Evolutionary conservation across 35 echinoderm and acorn worm genomes (phyloP).

Genomic region (Heliocidaris erythrogramma): DNA sequence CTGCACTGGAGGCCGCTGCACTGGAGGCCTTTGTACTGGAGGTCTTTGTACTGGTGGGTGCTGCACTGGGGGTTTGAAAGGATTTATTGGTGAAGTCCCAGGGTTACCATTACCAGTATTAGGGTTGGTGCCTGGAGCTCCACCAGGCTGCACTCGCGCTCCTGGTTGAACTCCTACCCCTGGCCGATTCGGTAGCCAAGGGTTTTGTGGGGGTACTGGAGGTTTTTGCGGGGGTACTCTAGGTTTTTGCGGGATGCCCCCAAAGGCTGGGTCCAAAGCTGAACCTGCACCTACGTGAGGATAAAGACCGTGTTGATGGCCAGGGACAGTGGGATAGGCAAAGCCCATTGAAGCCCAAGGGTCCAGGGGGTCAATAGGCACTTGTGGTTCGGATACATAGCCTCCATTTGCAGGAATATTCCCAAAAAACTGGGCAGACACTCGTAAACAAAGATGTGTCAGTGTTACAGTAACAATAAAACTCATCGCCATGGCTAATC

Average conservation of each 20-base stretch:
- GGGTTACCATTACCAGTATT: neutral
- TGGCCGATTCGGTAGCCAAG: neutral
- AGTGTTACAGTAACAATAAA: neutral
- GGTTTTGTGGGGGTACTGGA: neutral
- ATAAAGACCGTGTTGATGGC: neutral
- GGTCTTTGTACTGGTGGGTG: neutral
- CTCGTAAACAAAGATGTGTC: conserved; percentile 4
- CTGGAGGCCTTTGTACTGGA: neutral
- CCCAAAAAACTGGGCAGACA: neutral
- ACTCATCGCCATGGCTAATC: neutral
- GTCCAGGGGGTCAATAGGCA: conserved; percentile 16
- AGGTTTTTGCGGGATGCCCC: neutral
- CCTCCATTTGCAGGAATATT: conserved; percentile 24
- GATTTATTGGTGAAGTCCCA: neutral
- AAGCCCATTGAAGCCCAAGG: conserved; percentile 22
- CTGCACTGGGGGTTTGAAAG: neutral
- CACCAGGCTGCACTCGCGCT: neutral
- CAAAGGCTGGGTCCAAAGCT: neutral
- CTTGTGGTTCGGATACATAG: conserved; percentile 1
- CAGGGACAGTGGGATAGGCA: neutral
- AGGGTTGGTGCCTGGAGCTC: neutral
- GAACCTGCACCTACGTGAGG: neutral
- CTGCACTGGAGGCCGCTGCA: neutral
- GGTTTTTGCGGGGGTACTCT: neutral
- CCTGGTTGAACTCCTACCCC: neutral